Conservation (phyloP, 2,113 vertebrate species). For the Platysternon megacephalum region DNA sequence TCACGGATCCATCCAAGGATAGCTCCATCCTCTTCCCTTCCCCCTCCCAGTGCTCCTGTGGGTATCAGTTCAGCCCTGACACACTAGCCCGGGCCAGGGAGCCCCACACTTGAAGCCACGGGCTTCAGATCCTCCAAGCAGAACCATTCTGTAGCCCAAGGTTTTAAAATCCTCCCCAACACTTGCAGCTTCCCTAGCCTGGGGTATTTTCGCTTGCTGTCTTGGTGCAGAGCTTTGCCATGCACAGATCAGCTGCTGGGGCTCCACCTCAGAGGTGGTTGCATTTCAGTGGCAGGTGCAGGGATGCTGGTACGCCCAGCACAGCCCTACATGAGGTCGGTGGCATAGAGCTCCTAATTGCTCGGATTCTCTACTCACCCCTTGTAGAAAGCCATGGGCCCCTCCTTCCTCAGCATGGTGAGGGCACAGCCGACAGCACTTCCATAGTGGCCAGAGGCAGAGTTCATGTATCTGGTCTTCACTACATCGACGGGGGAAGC, state of each 20-base stretch:
- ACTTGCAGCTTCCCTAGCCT: neutral
- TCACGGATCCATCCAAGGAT: neutral
- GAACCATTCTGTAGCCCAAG: neutral
- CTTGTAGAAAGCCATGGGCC: slow-evolving; percentile 86
- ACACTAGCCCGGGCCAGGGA: neutral
- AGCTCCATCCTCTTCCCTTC: neutral
- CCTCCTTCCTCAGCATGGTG: slow-evolving; percentile 86
- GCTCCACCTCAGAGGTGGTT: neutral
- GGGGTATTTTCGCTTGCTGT: neutral
- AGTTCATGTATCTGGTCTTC: slow-evolving; percentile 94
- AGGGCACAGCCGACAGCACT: slow-evolving; percentile 84
- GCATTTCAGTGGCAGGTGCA: neutral
- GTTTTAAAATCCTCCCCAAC: neutral
- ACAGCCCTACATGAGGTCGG: neutral
- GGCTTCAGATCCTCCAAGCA: neutral
- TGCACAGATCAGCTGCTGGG: neutral
- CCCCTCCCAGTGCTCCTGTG: neutral
- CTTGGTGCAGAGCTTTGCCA: neutral
- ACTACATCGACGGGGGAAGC: slow-evolving; percentile 92
- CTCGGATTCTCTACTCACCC: slow-evolving; percentile 71
- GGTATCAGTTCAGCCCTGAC: neutral
- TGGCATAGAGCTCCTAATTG: neutral
- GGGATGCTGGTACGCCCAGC: neutral
- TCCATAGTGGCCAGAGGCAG: slow-evolving; percentile 81
- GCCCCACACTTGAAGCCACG: neutral